Conservation (phyloP, 2,113 vertebrate genomes). For the Melanocharis versteri region DNA sequence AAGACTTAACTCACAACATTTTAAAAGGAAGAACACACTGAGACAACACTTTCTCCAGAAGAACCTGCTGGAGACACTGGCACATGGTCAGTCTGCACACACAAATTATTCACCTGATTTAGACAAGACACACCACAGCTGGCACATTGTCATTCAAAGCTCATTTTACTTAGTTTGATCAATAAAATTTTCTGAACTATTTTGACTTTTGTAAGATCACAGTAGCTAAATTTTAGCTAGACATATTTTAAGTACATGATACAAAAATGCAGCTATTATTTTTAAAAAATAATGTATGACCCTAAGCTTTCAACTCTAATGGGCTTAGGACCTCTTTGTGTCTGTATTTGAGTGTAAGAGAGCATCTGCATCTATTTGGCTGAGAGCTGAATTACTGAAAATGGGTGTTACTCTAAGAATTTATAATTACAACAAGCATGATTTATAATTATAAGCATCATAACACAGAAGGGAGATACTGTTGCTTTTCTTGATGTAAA, state of each 20-base stretch:
- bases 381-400: neutral
- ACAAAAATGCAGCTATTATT: neutral
- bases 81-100: neutral
- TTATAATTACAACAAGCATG: neutral
- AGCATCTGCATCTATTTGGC: neutral
- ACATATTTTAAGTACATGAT: neutral
- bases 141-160: neutral
- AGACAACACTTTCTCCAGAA: neutral
- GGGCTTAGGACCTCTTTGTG: neutral
- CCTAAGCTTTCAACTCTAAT: neutral
- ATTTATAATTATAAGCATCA: neutral
- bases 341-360: neutral
- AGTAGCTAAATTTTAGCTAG: neutral
- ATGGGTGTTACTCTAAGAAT: neutral
- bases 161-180: neutral
- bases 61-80: accelerated
- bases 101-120: neutral
- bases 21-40: neutral
- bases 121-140: neutral
- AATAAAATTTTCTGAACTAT: neutral
- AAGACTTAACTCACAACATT: neutral
- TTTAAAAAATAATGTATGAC: neutral
- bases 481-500: neutral
- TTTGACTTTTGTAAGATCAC: neutral
- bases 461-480: neutral